phyloP scores from a whole-genome alignment of 2,797 vertebrate species.

The Poeciliopsis paucimaculata region DNA sequence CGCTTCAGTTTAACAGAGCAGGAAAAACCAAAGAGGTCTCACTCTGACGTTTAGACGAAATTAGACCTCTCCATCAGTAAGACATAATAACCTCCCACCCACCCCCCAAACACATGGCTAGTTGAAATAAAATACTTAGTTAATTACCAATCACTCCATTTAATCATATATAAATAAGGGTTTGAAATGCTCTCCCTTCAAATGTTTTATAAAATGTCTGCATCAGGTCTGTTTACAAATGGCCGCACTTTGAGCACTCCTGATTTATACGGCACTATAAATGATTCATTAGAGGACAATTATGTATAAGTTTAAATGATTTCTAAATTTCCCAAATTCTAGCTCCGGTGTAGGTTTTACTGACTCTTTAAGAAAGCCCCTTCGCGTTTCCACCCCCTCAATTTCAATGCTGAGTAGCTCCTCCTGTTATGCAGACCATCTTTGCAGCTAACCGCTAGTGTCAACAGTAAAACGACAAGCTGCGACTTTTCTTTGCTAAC shows the following conservation, averaged over 20 bases:
- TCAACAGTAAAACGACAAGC: slow-evolving; percentile 29
- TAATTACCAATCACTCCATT: neutral
- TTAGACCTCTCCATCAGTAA: neutral
- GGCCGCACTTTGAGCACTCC: too few species aligned
- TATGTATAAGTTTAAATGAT: too few species aligned
- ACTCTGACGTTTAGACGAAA: slow-evolving; percentile 17
- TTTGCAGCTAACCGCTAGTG: slow-evolving; percentile 20
- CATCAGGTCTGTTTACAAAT: neutral
- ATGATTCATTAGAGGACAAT: neutral
- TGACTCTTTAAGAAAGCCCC: slow-evolving; percentile 6
- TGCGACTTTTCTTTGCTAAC: slow-evolving; percentile 8
- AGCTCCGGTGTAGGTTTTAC: neutral
- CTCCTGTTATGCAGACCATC: slow-evolving; percentile 14
- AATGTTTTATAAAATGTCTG: neutral
- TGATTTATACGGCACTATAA: too few species aligned
- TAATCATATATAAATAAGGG: neutral
- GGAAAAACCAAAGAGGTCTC: neutral
- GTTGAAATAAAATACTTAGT: neutral
- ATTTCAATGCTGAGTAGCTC: neutral
- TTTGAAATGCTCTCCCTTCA: neutral
- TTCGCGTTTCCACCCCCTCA: too few species aligned
- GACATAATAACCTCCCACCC: neutral
- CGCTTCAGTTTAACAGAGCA: neutral
- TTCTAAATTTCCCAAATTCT: too few species aligned
- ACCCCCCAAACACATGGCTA: neutral